Conservation (phyloP, 2,888 invertebrate species). For the Zygothrica quintamaculata region DNA sequence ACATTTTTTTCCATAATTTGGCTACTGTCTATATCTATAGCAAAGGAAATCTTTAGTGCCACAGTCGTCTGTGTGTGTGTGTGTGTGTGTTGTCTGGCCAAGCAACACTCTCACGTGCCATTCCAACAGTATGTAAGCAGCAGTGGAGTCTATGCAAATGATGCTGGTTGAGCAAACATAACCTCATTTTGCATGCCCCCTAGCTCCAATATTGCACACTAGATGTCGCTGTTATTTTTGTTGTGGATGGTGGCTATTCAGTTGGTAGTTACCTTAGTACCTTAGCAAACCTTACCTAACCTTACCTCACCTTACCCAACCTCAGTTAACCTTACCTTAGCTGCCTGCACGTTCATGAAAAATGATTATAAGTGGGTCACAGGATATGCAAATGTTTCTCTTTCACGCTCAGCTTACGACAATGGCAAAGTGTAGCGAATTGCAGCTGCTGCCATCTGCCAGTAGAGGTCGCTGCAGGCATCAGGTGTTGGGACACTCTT, state of each 20-base stretch:
- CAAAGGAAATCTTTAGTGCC: constrained; percentile 13
- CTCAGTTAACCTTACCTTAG: too few relatives aligned
- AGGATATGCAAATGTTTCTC: constrained; percentile 81
- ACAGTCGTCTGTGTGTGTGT: constrained; percentile 10
- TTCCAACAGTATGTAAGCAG: too few relatives aligned
- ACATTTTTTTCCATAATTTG: constrained; percentile 63
- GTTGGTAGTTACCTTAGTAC: constrained; percentile 30
- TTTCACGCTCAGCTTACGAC: constrained; percentile 74
- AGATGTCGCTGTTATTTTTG: constrained; percentile 45
- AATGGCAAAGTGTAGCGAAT: constrained; percentile 43
- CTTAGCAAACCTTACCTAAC: too few relatives aligned
- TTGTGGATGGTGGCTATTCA: constrained; percentile 43
- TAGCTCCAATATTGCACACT: constrained; percentile 42
- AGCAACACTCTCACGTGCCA: too few relatives aligned
- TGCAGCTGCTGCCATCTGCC: constrained; percentile 40
- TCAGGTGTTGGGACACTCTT: constrained; percentile 41
- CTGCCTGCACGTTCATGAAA: constrained; percentile 70
- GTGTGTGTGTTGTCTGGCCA: constrained; percentile 42
- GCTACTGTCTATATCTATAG: constrained; percentile 50
- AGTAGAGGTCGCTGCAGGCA: constrained; percentile 42
- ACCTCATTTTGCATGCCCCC: constrained; percentile 66
- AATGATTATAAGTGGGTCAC: constrained; percentile 81
- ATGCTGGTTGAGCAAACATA: constrained; percentile 69
- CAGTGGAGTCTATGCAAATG: constrained; percentile 73
- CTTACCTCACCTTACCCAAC: too few relatives aligned